Percentiles rank a stretch among this genome's conserved stretches.
These are phyloP conservation scores for Thamnaconus septentrionalis DNA, from an alignment of 2,113 vertebrate genomes.

Conservation along the genomic window DNA sequence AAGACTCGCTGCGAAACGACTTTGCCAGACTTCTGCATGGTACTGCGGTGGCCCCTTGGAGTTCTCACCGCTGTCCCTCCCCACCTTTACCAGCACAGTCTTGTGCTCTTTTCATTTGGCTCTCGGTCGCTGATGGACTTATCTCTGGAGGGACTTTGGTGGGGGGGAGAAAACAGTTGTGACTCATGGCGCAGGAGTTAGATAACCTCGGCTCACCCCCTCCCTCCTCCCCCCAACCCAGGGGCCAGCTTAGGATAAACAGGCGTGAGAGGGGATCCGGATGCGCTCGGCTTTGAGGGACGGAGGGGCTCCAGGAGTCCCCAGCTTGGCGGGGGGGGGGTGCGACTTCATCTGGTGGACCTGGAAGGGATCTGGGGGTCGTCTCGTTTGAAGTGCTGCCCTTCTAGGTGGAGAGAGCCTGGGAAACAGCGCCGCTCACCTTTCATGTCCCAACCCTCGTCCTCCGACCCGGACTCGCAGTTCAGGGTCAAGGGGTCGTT, in stretches of 20 bases:
- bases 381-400: slow-evolving; percentile 62
- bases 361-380: slow-evolving; percentile 51
- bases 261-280: slow-evolving; percentile 57
- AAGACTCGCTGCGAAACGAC: too few species aligned
- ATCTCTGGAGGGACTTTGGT: too few species aligned
- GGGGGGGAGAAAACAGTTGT: too few species aligned
- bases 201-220: slow-evolving; percentile 67
- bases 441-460: slow-evolving; percentile 57
- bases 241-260: slow-evolving; percentile 57
- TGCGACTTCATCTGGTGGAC: slow-evolving; percentile 55
- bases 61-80: too few species aligned
- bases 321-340: slow-evolving; percentile 43
- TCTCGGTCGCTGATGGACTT: too few species aligned
- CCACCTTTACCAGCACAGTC: too few species aligned
- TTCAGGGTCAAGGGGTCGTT: slow-evolving; percentile 42
- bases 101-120: too few species aligned
- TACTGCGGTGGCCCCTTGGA: too few species aligned
- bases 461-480: slow-evolving; percentile 40
- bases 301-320: slow-evolving; percentile 33
- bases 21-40: too few species aligned
- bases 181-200: slow-evolving; percentile 19
- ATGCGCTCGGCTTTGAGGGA: slow-evolving; percentile 44
- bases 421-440: slow-evolving; percentile 62
- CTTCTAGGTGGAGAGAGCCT: slow-evolving; percentile 57
- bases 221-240: too few species aligned